Evolutionary conservation across 2,888 invertebrate species (phyloP).

Genomic region (Chesias legatella): DNA sequence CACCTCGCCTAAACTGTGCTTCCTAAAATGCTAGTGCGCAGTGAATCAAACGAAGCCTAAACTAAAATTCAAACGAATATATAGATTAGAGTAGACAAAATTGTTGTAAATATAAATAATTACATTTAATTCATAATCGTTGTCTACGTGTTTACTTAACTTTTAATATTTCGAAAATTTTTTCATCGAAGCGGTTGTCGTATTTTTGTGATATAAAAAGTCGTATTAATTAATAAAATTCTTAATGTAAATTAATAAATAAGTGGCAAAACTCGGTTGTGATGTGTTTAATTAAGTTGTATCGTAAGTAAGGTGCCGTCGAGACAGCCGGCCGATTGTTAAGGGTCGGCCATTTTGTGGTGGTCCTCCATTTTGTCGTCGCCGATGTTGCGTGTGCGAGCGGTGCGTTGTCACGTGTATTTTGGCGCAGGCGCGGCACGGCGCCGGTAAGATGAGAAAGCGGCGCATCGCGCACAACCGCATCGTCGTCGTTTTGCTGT

Average conservation of each 20-base stretch:
- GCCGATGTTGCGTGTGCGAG: conserved; percentile 57
- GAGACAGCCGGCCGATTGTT: conserved; percentile 12
- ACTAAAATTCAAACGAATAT: conserved; percentile 29
- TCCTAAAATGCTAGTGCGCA: conserved; percentile 62
- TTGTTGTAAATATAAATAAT: conserved; percentile 50
- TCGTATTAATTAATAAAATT: conserved; percentile 39
- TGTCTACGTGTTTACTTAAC: conserved; percentile 61
- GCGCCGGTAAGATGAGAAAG: conserved; percentile 80
- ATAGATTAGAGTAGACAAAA: conserved; percentile 29
- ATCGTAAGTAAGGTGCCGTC: conserved; percentile 56
- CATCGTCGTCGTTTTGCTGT: conserved; percentile 70
- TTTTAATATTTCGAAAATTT: conserved; percentile 60
- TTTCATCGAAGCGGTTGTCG: conserved; percentile 80
- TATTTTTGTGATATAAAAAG: conserved; percentile 74
- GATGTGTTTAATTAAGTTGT: conserved; percentile 75
- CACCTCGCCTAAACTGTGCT: conserved; percentile 62
- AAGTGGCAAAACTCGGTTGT: conserved; percentile 79
- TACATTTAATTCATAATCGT: conserved; percentile 45
- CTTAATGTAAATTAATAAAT: conserved; percentile 42
- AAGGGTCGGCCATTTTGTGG: conserved; percentile 17
- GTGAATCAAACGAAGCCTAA: conserved; percentile 40
- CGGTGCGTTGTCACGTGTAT: conserved; percentile 62
- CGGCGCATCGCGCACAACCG: conserved; percentile 69
- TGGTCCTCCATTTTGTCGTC: conserved; percentile 33
- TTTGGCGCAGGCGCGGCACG: conserved; percentile 75